Conservation (phyloP, 2,888 invertebrate species). For the Carabus problematicus region DNA sequence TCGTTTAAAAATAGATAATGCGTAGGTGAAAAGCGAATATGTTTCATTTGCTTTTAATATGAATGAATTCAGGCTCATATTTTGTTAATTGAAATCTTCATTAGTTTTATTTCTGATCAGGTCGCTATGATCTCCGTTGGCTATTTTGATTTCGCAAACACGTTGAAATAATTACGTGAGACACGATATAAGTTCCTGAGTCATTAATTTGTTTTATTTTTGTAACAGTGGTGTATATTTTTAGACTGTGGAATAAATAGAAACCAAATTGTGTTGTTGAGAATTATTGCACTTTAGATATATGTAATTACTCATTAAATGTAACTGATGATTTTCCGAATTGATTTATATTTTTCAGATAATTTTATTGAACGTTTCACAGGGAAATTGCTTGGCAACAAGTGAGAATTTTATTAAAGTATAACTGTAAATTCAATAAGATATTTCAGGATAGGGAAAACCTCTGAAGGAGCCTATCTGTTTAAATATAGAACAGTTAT, state of each 20-base stretch:
- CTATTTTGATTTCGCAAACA: constrained; percentile 22
- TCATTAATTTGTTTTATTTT: constrained; percentile 42
- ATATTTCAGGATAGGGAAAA: constrained; percentile 43
- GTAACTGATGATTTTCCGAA: not conserved
- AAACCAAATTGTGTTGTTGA: constrained; percentile 31
- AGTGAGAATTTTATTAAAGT: constrained; percentile 37
- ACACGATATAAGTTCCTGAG: constrained; percentile 33
- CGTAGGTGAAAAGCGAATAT: too few relatives aligned
- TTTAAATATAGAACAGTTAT: constrained; percentile 38
- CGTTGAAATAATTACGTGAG: constrained; percentile 29
- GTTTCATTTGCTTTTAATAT: not conserved
- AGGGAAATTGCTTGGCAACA: constrained; percentile 38
- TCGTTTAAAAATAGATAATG: too few relatives aligned
- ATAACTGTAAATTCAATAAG: constrained; percentile 36
- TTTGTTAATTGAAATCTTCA: not conserved
- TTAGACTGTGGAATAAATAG: constrained; percentile 38
- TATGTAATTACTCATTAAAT: not conserved
- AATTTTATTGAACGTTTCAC: constrained; percentile 7
- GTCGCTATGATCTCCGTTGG: too few relatives aligned
- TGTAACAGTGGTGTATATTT: constrained; percentile 39
- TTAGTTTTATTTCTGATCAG: not conserved
- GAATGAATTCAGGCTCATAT: not conserved
- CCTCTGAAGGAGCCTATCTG: constrained; percentile 38
- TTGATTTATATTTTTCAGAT: not conserved
- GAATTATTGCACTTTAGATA: constrained; percentile 8